Conservation (phyloP, 1,140 invertebrate genomes). For the Panulirus ornatus region DNA sequence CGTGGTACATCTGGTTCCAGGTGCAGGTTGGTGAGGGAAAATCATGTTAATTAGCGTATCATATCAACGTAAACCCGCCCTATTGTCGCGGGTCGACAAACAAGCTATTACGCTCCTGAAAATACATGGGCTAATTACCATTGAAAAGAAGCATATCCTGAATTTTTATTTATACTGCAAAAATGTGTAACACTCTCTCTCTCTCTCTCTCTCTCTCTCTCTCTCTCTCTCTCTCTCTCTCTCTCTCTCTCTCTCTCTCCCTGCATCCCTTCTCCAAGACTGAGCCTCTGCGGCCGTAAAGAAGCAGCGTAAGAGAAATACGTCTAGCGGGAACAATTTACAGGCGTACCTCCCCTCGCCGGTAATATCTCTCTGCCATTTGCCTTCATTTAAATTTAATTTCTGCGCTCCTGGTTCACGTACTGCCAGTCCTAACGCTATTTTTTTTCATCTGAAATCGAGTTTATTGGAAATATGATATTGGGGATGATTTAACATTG, state of each 20-base stretch:
- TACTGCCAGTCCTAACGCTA: not conserved
- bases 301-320: too few relatives aligned
- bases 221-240: slow-evolving; percentile 43
- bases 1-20: too few relatives aligned
- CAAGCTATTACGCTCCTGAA: too few relatives aligned
- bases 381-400: slow-evolving; percentile 57
- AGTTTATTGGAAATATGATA: slow-evolving; percentile 37
- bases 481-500: not conserved
- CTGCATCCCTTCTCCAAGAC: not conserved
- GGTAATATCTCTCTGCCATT: slow-evolving; percentile 45
- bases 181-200: slow-evolving; percentile 21
- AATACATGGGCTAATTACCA: too few relatives aligned
- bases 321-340: too few relatives aligned
- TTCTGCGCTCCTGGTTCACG: slow-evolving; percentile 3
- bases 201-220: slow-evolving; percentile 47
- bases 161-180: too few relatives aligned
- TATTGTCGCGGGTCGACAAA: too few relatives aligned
- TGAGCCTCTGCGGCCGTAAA: not conserved
- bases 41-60: too few relatives aligned
- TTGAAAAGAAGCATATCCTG: too few relatives aligned
- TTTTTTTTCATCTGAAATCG: slow-evolving; percentile 18
- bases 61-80: too few relatives aligned
- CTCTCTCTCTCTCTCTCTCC: slow-evolving; percentile 2
- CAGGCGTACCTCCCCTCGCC: not conserved
- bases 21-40: too few relatives aligned